Evolutionary conservation across 2,113 vertebrate species (phyloP).

Genomic region (Ovis canadensis): DNA sequence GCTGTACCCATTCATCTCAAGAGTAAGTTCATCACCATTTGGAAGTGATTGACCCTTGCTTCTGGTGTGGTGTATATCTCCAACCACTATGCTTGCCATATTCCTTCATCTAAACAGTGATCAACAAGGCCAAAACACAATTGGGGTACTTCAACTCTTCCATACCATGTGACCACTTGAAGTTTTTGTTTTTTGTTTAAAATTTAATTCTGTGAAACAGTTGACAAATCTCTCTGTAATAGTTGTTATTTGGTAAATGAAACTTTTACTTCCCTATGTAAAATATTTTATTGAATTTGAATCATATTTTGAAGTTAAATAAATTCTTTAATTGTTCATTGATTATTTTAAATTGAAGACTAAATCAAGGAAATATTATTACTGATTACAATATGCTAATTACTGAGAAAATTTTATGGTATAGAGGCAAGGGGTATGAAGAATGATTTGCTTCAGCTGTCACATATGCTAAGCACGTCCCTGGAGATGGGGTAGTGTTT

Average conservation of each 20-base stretch:
- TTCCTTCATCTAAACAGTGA: background rate
- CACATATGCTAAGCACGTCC: background rate
- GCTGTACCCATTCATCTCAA: background rate
- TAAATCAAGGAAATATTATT: background rate
- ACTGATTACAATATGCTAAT: background rate
- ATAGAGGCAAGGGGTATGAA: background rate
- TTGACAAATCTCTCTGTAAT: background rate
- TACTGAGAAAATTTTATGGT: background rate
- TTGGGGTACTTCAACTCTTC: accelerated
- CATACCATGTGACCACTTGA: background rate
- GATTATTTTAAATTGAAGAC: background rate
- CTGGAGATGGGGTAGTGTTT: background rate
- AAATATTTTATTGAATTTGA: background rate
- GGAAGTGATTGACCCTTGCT: background rate
- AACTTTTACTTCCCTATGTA: background rate
- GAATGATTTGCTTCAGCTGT: background rate
- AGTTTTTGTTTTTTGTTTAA: background rate
- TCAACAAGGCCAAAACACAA: background rate
- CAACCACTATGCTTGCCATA: accelerated
- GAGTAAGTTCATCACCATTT: background rate
- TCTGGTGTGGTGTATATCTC: background rate
- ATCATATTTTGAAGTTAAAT: background rate
- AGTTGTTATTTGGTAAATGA: background rate
- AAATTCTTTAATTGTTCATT: background rate
- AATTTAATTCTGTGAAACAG: background rate